A percentile compares a stretch with the other conserved stretches of the same genome.
Evolutionary conservation across 1,140 invertebrate genomes (phyloP).

Genomic region (Eriosoma lanigerum): DNA sequence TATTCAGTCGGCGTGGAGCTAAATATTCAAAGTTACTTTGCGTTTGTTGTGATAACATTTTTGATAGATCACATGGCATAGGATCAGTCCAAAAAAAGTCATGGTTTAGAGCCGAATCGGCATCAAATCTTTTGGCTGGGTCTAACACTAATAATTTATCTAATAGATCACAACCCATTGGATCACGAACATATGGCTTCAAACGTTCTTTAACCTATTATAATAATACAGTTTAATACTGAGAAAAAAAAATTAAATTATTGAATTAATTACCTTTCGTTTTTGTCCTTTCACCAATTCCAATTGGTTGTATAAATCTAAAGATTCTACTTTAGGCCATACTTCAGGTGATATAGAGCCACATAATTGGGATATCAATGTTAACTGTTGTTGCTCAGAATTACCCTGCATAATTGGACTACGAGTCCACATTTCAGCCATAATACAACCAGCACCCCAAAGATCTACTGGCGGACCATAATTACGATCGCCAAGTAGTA

Average conservation of each 20-base stretch:
- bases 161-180: constrained; percentile 87
- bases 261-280: constrained; percentile 67
- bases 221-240: constrained; percentile 45
- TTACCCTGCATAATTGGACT: constrained; percentile 79
- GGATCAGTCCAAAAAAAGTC: constrained; percentile 99
- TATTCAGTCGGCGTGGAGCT: constrained; percentile 73
- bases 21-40: constrained; percentile 97
- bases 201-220: constrained; percentile 79
- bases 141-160: constrained; percentile 91
- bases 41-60: constrained; percentile 90
- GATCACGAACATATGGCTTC: constrained; percentile 90
- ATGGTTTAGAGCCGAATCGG: constrained; percentile 92
- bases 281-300: constrained; percentile 90
- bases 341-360: constrained; percentile 91
- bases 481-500: constrained; percentile 88
- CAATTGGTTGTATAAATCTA: constrained; percentile 90
- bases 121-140: constrained; percentile 86
- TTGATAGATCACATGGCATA: constrained; percentile 86
- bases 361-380: constrained; percentile 92
- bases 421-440: constrained; percentile 99
- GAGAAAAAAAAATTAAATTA: neutral
- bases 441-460: constrained; percentile 98
- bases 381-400: constrained; percentile 94
- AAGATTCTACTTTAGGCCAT: constrained; percentile 92
- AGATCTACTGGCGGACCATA: constrained; percentile 96